Conservation (phyloP, 2,888 invertebrate genomes). For the Deilephila elpenor region DNA sequence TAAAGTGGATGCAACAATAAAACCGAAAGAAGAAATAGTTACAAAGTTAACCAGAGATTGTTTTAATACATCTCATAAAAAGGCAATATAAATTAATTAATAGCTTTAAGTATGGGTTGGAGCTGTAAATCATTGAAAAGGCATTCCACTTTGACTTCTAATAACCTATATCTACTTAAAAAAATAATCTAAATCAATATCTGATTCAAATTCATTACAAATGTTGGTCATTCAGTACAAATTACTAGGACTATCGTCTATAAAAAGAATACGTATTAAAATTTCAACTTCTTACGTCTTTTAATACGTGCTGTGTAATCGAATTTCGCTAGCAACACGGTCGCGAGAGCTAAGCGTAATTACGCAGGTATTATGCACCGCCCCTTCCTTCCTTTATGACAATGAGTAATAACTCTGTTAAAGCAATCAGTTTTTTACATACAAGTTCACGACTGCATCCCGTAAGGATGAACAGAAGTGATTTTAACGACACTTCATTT, state of each 20-base stretch:
- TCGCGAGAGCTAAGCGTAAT: slow-evolving; percentile 1
- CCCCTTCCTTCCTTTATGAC: neutral
- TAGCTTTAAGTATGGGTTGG: too few relatives aligned
- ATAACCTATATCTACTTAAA: too few relatives aligned
- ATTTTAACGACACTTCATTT: too few relatives aligned
- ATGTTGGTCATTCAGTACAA: neutral
- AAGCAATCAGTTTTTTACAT: neutral
- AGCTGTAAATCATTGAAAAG: too few relatives aligned
- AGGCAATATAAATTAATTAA: too few relatives aligned
- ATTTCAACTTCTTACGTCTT: neutral
- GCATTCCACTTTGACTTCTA: too few relatives aligned
- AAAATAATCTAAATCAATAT: too few relatives aligned
- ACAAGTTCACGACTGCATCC: too few relatives aligned
- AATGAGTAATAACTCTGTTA: neutral
- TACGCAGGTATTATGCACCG: neutral
- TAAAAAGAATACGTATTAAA: neutral
- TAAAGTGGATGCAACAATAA: neutral
- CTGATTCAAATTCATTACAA: neutral
- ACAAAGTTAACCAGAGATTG: neutral
- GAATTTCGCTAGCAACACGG: neutral
- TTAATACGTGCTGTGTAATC: neutral
- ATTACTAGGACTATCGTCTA: too few relatives aligned
- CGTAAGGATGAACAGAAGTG: too few relatives aligned
- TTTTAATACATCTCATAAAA: neutral
- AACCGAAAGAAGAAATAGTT: neutral